Conservation (phyloP, 2,113 vertebrate species). For the Picathartes gymnocephalus region DNA sequence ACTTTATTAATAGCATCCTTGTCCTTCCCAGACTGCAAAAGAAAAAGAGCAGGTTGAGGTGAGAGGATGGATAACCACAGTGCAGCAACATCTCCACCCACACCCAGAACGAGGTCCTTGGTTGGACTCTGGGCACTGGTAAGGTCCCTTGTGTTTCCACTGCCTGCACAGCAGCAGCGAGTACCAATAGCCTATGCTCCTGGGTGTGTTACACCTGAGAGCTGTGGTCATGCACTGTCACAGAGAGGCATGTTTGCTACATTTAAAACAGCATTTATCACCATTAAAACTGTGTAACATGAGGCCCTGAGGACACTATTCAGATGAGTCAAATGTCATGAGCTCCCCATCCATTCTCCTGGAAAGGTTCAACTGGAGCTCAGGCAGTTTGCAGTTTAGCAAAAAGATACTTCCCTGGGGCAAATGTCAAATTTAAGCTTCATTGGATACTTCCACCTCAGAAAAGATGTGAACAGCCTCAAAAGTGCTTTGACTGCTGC, state of each 20-base stretch:
- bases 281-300: neutral
- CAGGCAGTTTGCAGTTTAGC: neutral
- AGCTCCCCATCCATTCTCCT: fast-evolving
- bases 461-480: neutral
- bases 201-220: neutral
- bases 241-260: neutral
- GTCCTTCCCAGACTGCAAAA: conserved; percentile 63
- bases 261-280: neutral
- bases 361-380: neutral
- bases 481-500: neutral
- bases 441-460: neutral
- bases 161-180: fast-evolving
- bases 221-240: neutral
- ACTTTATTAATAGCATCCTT: conserved; percentile 37
- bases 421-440: neutral
- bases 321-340: neutral
- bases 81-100: fast-evolving
- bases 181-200: fast-evolving
- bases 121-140: neutral
- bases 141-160: neutral
- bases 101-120: fast-evolving
- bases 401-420: neutral
- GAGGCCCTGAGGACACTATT: neutral
- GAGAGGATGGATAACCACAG: neutral
- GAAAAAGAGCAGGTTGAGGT: neutral